These are phyloP conservation scores for Phodopus roborovskii DNA, from an alignment of 2,113 vertebrate species.

Conservation along the genomic window DNA sequence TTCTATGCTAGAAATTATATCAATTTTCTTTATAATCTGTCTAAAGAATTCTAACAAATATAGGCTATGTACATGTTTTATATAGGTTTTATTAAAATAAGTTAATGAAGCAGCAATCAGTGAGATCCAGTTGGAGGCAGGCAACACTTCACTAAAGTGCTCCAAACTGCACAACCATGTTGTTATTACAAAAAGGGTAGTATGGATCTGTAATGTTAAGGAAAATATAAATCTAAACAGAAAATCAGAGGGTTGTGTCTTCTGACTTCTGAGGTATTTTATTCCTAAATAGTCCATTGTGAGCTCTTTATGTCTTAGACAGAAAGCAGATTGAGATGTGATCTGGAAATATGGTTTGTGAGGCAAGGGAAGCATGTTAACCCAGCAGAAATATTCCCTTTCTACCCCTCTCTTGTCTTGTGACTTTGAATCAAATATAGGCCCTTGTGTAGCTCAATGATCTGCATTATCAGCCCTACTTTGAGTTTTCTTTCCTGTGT, in stretches of 20 bases:
- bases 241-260: neutral
- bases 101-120: too few relatives aligned
- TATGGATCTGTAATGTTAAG: neutral
- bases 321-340: neutral
- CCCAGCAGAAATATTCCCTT: neutral
- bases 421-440: neutral
- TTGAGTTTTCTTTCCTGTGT: neutral
- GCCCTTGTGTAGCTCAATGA: neutral
- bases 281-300: neutral
- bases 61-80: neutral
- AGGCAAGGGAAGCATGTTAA: neutral
- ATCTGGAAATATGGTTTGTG: neutral
- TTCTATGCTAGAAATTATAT: neutral
- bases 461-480: neutral
- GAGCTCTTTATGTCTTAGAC: neutral
- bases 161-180: neutral
- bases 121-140: neutral
- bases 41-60: neutral
- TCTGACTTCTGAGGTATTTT: neutral
- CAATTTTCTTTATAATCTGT: neutral
- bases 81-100: neutral
- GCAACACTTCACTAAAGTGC: too few relatives aligned
- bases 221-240: too few relatives aligned
- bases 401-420: neutral
- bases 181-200: neutral